Percentiles rank a stretch among this genome's conserved stretches.
Conservation (phyloP, 2,888 invertebrate species). For the Andrena praecox region DNA sequence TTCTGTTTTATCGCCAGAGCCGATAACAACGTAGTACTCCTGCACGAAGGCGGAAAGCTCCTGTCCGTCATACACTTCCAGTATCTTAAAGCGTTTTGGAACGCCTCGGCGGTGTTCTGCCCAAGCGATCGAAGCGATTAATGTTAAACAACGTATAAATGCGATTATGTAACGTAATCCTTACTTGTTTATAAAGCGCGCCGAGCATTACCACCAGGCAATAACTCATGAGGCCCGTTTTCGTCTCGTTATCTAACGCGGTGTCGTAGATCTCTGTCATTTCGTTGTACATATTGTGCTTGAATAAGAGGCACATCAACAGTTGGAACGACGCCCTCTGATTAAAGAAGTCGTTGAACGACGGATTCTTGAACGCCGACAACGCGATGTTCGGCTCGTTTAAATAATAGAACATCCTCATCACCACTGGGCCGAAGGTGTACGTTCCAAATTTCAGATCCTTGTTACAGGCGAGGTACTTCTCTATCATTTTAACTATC, state of each 20-base stretch:
- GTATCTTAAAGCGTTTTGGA: slow-evolving; percentile 88
- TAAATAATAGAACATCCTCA: slow-evolving; percentile 91
- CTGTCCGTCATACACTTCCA: slow-evolving; percentile 87
- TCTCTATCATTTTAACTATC: slow-evolving; percentile 89
- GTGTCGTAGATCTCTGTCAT: slow-evolving; percentile 88
- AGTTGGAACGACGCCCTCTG: slow-evolving; percentile 90
- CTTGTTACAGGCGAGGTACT: slow-evolving; percentile 89
- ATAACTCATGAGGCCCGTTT: rapidly evolving
- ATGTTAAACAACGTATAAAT: slow-evolving; percentile 11
- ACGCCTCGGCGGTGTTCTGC: slow-evolving; percentile 90
- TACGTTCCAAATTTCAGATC: slow-evolving; percentile 92
- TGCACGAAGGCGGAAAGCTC: slow-evolving; percentile 88
- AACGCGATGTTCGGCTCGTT: slow-evolving; percentile 90
- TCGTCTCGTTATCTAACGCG: rapidly evolving
- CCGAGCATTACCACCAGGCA: slow-evolving; percentile 88
- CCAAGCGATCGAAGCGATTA: slow-evolving; percentile 67
- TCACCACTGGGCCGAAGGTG: slow-evolving; percentile 93
- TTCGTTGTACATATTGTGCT: slow-evolving; percentile 89
- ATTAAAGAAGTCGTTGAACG: slow-evolving; percentile 89
- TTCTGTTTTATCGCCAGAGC: slow-evolving; percentile 90
- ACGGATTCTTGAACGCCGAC: slow-evolving; percentile 88
- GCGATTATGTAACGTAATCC: slow-evolving; percentile 8
- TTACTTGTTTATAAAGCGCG: slow-evolving; percentile 91
- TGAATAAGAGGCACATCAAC: slow-evolving; percentile 90
- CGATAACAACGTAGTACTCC: slow-evolving; percentile 88